A percentile compares a stretch with the other conserved stretches of the same genome.
These are phyloP conservation scores for Alcedo quadribrachys DNA, from an alignment of 2,797 vertebrate species.

Conservation along the genomic window DNA sequence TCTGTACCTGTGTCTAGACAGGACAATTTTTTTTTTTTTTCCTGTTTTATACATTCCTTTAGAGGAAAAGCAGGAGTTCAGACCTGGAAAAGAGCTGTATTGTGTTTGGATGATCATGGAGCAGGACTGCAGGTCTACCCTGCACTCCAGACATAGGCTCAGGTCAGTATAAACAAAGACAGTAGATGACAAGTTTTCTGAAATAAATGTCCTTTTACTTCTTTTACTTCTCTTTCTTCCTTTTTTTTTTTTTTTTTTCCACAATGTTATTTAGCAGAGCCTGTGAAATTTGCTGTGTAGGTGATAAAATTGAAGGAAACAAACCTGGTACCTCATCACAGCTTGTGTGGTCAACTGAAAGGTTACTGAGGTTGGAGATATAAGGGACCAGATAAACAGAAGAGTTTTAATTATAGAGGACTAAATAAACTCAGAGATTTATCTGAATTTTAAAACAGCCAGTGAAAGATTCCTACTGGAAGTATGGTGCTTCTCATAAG, in stretches of 20 bases:
- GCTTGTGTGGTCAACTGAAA: neutral
- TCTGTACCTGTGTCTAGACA: neutral
- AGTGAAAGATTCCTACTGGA: neutral
- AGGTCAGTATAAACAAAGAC: neutral
- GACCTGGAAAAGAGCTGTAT: neutral
- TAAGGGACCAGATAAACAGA: neutral
- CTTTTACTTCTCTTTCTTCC: neutral
- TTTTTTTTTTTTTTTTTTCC: neutral
- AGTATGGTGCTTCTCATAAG: neutral
- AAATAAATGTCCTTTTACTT: neutral
- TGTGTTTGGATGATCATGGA: neutral
- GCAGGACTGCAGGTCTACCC: neutral
- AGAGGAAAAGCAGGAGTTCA: neutral
- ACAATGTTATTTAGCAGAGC: neutral
- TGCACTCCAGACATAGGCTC: neutral
- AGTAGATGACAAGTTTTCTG: neutral
- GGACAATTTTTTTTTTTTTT: neutral
- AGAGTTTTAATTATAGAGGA: neutral
- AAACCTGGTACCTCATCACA: neutral
- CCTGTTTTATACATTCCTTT: neutral
- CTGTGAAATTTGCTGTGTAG: neutral
- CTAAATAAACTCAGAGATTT: neutral
- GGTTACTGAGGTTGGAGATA: neutral
- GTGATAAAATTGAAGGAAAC: neutral
- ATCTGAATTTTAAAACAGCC: neutral